Evolutionary conservation across 1,140 invertebrate genomes (phyloP), one percentile per base, ranked within the genome.

Genomic region (Sycobia sp.): DNA sequence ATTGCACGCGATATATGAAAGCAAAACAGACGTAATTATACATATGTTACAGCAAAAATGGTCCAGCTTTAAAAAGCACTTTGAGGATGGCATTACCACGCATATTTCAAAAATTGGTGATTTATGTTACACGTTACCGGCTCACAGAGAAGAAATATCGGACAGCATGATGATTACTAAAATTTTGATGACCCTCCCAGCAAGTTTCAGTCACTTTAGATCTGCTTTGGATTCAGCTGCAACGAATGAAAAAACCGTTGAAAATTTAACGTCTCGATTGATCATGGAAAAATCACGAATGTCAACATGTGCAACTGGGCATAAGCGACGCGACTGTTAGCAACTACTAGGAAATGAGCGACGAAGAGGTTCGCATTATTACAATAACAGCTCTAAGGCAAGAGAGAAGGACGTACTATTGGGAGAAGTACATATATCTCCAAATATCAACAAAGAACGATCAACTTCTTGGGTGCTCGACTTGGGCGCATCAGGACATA

Each of bases 151-250:
- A 62, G 29, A 54, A 13, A 59, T 74, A 16, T 58, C 71, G 11
- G 62, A 74, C 32, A 65, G 57, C 10, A 66, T 74, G 60, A 51
- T 70, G 3, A 69, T 75, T 20, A 76, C 71, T 8, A 73, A 76
- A 65, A 66, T 75, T 32, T 44, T 74, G 22, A 65, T 73, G 62
- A 51, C 69, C 14, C 55, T 75, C 10, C 73, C 73, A 10, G 41
- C 62, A 7, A 43, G 38, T n/a, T 73, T 59, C 22, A 69, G 65
- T 53, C 55, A 71, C 67, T 73, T 71, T 66, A 32, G 53, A 23
- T 63, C 67, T 29, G 73, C 69, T 36, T 75, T 71, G 72, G 71
- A 75, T 43, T 69, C 64, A 20, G 67, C 66, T 23, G 56, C 49
- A 25, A 25, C 25, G 29, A 56, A 65, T n/a, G 29, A 72, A 36